Evolutionary conservation across 1,140 invertebrate genomes (phyloP).

Genomic region (Mizuhopecten yessoensis): DNA sequence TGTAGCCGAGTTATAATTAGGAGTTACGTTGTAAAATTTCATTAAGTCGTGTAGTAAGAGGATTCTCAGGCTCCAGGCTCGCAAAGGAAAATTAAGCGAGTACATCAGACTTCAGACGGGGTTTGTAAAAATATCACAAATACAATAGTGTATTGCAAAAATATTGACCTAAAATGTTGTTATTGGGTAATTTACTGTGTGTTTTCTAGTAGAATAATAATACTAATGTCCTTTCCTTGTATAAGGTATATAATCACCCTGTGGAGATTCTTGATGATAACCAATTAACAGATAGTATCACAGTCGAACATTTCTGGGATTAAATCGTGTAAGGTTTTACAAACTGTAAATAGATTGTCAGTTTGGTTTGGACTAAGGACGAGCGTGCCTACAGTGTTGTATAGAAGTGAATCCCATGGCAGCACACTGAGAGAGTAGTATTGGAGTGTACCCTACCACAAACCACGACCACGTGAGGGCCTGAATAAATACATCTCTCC

Average conservation of each 20-base stretch:
- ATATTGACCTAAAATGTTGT: neutral
- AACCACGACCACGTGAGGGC: neutral
- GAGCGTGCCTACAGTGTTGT: too few relatives aligned
- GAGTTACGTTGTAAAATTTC: slow-evolving; percentile 34
- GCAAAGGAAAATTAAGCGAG: neutral
- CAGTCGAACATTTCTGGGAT: neutral
- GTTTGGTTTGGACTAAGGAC: too few relatives aligned
- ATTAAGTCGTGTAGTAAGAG: slow-evolving; percentile 19
- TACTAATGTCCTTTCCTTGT: neutral
- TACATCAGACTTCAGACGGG: neutral
- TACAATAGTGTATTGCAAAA: too few relatives aligned
- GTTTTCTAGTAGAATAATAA: neutral
- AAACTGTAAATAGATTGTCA: neutral
- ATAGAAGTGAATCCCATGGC: neutral
- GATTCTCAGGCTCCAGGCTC: slow-evolving; percentile 5
- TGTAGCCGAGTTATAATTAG: neutral
- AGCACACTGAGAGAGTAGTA: neutral
- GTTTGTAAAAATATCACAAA: slow-evolving; percentile 19
- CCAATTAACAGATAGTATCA: neutral
- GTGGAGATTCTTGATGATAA: neutral
- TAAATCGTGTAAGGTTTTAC: neutral
- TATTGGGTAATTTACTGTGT: neutral
- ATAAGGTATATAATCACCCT: neutral
- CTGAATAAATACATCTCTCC: neutral
- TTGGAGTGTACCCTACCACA: slow-evolving; percentile 25